Evolutionary conservation across 2,113 vertebrate genomes (phyloP), one percentile per base, ranked within the genome.

Genomic region (Myiopsitta monachus): DNA sequence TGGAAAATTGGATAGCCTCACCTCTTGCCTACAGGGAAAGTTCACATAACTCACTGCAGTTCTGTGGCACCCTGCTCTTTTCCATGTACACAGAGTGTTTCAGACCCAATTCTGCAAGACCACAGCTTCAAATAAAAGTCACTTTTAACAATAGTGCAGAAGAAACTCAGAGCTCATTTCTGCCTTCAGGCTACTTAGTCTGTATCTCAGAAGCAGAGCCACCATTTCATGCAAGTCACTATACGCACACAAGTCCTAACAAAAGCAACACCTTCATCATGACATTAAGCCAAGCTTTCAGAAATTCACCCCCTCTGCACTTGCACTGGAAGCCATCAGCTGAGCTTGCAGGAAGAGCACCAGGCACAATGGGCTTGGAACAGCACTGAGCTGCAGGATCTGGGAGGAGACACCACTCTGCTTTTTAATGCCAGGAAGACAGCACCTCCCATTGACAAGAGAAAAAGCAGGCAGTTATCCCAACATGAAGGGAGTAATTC

Each of bases 1-100:
- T 75, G 77, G 90, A 93, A 92, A 94, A 87, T 18, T 74, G 87
- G 78, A 96, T 3, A 68, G 49, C 12, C 73, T 14, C 11, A 4
- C 41, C 39, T 85, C 66, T 86, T 73, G 79, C 95, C 84, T 64
- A 39, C 69, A 91, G 38, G 51, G 64, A 88, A 91, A 76, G 59
- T 33, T 73, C 88, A 51, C 57, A 70, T 49, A 82, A 78, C 73
- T 83, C 57, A 38, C 52, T 76, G 78, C 66, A 82, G 55, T 55
- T 61, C 76, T 57, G 33, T n/a, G n/a, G 39, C 23, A 8, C 63
- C 64, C 76, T 74, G 31, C 61, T 82, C 69, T 86, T 67, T 61
- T 44, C 83, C 76, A 66, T 8, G 11, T n/a, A 46, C 36, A 75
- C 26, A 62, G 18, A 83, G 14, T 28, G 88, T 44, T 90, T 88